Conservation (phyloP, 2,113 vertebrate genomes). For the Mobula birostris region DNA sequence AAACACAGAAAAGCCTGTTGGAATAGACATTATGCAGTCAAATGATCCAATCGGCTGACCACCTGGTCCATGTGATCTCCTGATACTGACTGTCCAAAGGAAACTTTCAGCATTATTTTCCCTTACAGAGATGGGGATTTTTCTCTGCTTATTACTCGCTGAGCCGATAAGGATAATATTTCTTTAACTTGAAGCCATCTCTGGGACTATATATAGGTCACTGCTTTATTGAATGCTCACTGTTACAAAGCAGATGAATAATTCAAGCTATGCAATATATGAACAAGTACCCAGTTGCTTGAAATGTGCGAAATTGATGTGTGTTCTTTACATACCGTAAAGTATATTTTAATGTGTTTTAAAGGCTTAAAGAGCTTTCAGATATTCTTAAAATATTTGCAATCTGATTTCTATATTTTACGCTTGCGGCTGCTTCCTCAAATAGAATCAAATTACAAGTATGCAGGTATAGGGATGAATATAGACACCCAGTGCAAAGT, state of each 20-base stretch:
- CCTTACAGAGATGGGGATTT: background rate
- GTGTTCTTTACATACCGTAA: background rate
- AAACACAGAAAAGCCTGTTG: no score
- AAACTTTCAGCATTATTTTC: background rate
- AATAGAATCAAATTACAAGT: background rate
- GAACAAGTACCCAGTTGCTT: background rate
- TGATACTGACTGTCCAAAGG: background rate
- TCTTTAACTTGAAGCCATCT: background rate
- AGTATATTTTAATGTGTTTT: background rate
- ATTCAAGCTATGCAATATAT: background rate
- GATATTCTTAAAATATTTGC: conserved; percentile 16
- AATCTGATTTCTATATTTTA: background rate
- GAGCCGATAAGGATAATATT: background rate
- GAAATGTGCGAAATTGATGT: background rate
- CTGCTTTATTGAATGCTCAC: background rate
- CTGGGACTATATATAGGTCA: background rate
- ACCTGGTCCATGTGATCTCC: background rate
- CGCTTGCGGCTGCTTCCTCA: background rate
- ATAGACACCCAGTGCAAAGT: background rate
- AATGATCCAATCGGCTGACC: background rate
- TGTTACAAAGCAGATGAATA: background rate
- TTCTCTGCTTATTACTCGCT: background rate
- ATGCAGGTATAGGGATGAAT: background rate
- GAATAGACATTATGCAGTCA: background rate
- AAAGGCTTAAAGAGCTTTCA: background rate